Evolutionary conservation across 2,888 invertebrate genomes (phyloP).

Genomic region (Nesidiocoris tenuis): DNA sequence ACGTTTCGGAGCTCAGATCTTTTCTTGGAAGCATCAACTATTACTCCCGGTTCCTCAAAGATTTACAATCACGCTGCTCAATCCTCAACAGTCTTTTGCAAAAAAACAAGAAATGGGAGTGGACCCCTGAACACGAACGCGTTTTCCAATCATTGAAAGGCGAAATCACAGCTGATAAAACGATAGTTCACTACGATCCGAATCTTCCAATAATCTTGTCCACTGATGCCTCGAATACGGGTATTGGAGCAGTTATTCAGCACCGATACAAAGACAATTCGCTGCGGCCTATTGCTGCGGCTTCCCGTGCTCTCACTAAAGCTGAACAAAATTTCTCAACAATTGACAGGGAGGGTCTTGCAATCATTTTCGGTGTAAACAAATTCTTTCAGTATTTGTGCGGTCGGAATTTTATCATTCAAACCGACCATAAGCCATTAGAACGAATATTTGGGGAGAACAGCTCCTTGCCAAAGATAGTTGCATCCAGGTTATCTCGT

Average conservation of each 20-base stretch:
- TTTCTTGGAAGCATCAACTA: not conserved
- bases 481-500: not conserved
- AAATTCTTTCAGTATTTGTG: not conserved
- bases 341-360: slow-evolving; percentile 7
- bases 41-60: not conserved
- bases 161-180: not conserved
- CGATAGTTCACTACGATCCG: not conserved
- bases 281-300: not conserved
- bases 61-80: not conserved
- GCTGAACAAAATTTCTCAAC: not conserved
- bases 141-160: not conserved
- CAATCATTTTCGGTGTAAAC: not conserved
- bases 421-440: slow-evolving; percentile 8
- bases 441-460: not conserved
- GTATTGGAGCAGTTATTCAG: slow-evolving; percentile 22
- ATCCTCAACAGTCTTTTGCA: not conserved
- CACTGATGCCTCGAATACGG: not conserved
- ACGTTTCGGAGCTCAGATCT: not conserved
- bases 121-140: not conserved
- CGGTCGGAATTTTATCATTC: not conserved
- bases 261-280: slow-evolving; percentile 5
- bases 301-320: not conserved
- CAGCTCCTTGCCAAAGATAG: not conserved
- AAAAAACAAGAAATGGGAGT: not conserved
- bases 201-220: not conserved